Evolutionary conservation across 2,797 vertebrate genomes (phyloP), one percentile per base, ranked within the genome.

Genomic region (Onychomys torridus): DNA sequence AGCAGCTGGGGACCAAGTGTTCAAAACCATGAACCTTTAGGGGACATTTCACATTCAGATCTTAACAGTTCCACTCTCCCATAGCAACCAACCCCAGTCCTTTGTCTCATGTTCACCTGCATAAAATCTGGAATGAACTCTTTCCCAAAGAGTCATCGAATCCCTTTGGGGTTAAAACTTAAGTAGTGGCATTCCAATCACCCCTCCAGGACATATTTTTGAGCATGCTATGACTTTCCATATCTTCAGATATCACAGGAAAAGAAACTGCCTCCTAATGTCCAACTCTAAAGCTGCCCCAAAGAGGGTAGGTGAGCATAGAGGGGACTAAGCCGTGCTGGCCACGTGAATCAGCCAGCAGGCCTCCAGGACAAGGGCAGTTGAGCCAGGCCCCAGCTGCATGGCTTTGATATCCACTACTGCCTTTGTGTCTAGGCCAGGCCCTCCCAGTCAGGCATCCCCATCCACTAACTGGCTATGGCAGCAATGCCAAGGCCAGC

Each of bases 61-160:
- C 9, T 19, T 40, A 73, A 13, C 16, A 57, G 32, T 21, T 21
- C n/a, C 21, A 46, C 43, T n/a, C 29, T 87, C 37, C 14, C 29
- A 5, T 34, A 23, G 14, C 6, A 55, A 23, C 16, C 9, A 6
- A 46, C 27, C 5, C 73, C 40, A 55, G 17, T 83, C 73, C 69
- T 95, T 75, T 77, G 90, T 49, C 40, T 76, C 89, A 34, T 76
- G 1, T 9, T 97, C 55, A 93, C 46, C 59, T 55, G 43, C 61
- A 87, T n/a, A 67, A 21, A 8, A 52, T 52, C 32, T n/a, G n/a
- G 46, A 93, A 78, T 83, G 3, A 95, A 92, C 88, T 63, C 29
- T 78, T 95, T 75, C 63, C 32, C n/a, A 69, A 83, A 34, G 82
- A 92, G 37, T 69, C 37, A 52, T 49, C 43, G 29, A 78, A 92